Conservation (phyloP, 92 coral and sea anemone species). For the Zoanthus gigantus region DNA sequence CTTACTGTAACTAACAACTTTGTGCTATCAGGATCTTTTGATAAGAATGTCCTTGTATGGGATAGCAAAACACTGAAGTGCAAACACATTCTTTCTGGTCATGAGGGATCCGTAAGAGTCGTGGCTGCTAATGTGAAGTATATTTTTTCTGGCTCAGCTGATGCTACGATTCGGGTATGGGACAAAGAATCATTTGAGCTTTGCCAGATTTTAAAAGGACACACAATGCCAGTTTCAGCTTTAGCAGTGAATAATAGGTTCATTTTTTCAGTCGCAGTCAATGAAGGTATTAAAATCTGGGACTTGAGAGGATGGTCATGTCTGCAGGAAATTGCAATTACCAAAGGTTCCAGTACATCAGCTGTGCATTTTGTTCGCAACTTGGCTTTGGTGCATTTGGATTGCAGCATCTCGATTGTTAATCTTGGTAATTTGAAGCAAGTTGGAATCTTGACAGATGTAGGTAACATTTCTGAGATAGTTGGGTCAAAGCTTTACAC, state of each 20-base stretch:
- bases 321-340: conserved; percentile 65
- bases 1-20: conserved; percentile 58
- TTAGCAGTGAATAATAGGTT: conserved; percentile 84
- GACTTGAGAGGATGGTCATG: conserved; percentile 85
- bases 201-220: conserved; percentile 72
- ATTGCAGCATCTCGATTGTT: conserved; percentile 61
- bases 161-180: conserved; percentile 82
- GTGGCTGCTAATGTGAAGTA: conserved; percentile 69
- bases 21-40: conserved; percentile 91
- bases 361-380: conserved; percentile 69
- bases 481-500: conserved; percentile 58
- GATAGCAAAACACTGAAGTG: conserved; percentile 77
- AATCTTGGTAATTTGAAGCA: conserved; percentile 90
- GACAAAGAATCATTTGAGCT: conserved; percentile 76
- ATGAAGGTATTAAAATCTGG: conserved; percentile 89
- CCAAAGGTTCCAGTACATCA: conserved; percentile 40
- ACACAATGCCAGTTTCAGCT: conserved; percentile 76
- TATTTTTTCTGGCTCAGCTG: conserved; percentile 90
- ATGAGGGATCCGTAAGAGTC: conserved; percentile 86
- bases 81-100: conserved; percentile 79
- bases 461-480: conserved; percentile 68
- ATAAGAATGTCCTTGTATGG: conserved; percentile 85
- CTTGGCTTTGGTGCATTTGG: conserved; percentile 68
- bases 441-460: conserved; percentile 58
- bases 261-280: conserved; percentile 82